Percentiles rank a stretch among this genome's conserved stretches.
These are phyloP conservation scores for Ornithoptera priamus DNA, from an alignment of 2,888 invertebrate species.

Conservation along the genomic window DNA sequence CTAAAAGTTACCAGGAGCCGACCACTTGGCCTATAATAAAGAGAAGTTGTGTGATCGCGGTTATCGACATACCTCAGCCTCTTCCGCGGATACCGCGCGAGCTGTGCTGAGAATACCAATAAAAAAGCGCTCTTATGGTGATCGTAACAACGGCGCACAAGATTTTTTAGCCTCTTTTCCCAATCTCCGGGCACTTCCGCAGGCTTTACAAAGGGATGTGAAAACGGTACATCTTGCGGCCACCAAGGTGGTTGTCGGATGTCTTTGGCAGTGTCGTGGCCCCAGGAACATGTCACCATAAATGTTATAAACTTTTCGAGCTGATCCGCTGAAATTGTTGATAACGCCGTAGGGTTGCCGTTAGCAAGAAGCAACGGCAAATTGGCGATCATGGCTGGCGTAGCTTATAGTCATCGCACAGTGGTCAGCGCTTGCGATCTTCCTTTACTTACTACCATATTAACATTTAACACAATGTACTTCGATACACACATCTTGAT, in stretches of 20 bases:
- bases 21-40: constrained; percentile 83
- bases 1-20: constrained; percentile 86
- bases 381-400: constrained; percentile 84
- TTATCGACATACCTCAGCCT: constrained; percentile 85
- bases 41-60: constrained; percentile 85
- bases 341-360: constrained; percentile 84
- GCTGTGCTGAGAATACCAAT: constrained; percentile 84
- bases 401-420: constrained; percentile 70
- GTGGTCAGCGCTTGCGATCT: constrained; percentile 68
- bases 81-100: constrained; percentile 82
- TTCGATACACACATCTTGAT: constrained; percentile 46
- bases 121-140: constrained; percentile 86
- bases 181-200: constrained; percentile 70
- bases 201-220: constrained; percentile 82
- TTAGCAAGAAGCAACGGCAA: constrained; percentile 85
- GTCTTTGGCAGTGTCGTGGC: constrained; percentile 79
- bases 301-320: constrained; percentile 86
- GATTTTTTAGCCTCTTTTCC: constrained; percentile 81
- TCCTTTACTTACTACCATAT: constrained; percentile 50
- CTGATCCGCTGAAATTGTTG: constrained; percentile 81
- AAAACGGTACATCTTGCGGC: constrained; percentile 83
- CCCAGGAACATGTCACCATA: constrained; percentile 88
- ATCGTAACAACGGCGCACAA: constrained; percentile 85
- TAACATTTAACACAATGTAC: constrained; percentile 59
- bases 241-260: constrained; percentile 85